phyloP scores from a whole-genome alignment of 64 coral and sea anemone genomes.

The Stylophora pistillata region DNA sequence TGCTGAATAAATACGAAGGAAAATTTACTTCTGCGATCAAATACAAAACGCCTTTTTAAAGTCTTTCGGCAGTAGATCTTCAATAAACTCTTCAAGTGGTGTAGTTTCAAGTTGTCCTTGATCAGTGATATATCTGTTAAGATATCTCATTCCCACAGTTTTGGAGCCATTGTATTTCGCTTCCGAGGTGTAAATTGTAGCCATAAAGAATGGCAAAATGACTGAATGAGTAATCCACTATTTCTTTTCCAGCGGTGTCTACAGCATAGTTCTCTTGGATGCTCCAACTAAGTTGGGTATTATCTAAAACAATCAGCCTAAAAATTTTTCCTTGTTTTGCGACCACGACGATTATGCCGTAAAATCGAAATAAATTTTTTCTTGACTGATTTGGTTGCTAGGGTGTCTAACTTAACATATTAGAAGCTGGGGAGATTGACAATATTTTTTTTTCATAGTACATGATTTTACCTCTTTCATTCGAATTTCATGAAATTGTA shows the following conservation, averaged over 20 bases:
- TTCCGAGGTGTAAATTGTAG: background rate
- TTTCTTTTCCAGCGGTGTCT: background rate
- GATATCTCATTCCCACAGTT: background rate
- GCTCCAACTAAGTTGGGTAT: background rate
- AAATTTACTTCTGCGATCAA: background rate
- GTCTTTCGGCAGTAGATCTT: background rate
- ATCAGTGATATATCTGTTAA: background rate
- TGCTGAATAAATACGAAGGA: background rate
- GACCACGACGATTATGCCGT: background rate
- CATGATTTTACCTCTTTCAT: background rate
- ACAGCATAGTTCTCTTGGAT: background rate
- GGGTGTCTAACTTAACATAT: background rate
- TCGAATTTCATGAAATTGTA: background rate
- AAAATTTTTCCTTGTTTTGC: no score
- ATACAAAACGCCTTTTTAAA: background rate
- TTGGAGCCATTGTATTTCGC: background rate
- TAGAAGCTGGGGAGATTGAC: background rate
- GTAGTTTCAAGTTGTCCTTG: background rate
- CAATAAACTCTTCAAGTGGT: background rate
- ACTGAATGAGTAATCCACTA: background rate
- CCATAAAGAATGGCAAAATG: background rate
- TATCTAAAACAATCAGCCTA: background rate
- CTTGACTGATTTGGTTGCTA: constrained; percentile 12
- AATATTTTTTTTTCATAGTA: background rate
- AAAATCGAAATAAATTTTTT: background rate